A percentile compares a stretch with the other conserved stretches of the same genome.
Evolutionary conservation across 1,140 invertebrate species (phyloP).

Genomic region (Cecropterus lyciades): DNA sequence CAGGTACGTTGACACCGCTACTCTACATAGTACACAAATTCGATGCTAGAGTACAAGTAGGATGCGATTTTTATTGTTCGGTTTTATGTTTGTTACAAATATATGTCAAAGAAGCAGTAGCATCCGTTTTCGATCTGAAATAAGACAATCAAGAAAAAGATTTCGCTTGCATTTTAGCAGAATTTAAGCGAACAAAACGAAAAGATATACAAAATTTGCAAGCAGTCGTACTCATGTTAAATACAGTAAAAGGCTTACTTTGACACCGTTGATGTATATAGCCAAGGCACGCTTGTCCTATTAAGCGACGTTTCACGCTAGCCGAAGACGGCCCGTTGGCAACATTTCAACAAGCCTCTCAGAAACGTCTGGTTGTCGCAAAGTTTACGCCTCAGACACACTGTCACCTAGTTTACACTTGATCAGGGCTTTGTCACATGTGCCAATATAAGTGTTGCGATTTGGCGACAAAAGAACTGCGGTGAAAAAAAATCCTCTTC

Average conservation of each 20-base stretch:
- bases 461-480: not conserved
- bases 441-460: not conserved
- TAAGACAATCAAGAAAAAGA: too few species aligned
- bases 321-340: slow-evolving; percentile 9
- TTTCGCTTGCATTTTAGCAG: too few species aligned
- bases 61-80: not conserved
- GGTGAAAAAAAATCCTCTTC: too few species aligned
- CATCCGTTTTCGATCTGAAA: not conserved
- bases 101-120: not conserved
- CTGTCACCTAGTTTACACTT: slow-evolving; percentile 11
- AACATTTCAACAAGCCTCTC: slow-evolving; percentile 28
- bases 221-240: not conserved
- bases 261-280: not conserved
- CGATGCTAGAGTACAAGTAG: not conserved
- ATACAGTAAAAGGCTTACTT: slow-evolving; percentile 21
- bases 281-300: slow-evolving; percentile 25
- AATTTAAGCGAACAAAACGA: too few species aligned
- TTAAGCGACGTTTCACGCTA: slow-evolving; percentile 18
- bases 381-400: slow-evolving; percentile 19
- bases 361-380: slow-evolving; percentile 17
- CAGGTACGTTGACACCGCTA: slow-evolving; percentile 74
- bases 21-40: not conserved
- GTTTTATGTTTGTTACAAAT: not conserved
- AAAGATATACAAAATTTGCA: too few species aligned
- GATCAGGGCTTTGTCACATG: not conserved